Base-by-base conservation (phyloP, 37 sponge, comb jelly and placozoan species). In the Geodia barretti region DNA sequence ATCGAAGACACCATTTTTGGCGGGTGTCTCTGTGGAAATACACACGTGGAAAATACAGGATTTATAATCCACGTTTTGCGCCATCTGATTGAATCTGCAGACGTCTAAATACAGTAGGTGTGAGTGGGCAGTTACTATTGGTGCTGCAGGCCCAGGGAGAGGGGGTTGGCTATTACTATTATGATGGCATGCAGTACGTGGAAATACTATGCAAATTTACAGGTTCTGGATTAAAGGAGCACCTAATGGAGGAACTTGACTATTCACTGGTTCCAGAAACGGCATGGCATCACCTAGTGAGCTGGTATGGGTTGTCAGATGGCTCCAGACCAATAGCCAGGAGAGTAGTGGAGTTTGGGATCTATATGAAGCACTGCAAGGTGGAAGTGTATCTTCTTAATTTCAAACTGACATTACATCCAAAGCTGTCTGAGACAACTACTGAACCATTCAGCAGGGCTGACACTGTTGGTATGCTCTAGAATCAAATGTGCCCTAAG, bases 311-410 rank as follows among this genome's bases (percentile, higher is more conserved):
- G 1, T 4, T 87, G 28, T 47, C 82, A 17, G 71, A 64, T 11
- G 77, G 82, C 23, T 35, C 39, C 26, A 65, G 40, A 26, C 70
- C 82, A 4, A 78, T 87, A 36, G 74, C 40, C 47, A 74, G 94
- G 41, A 74, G 60, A 41, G 95, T 91, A 38, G 88, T 94, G 68
- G 88, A 90, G 76, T 74, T 82, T 73, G 95, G 95, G 3, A 47
- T 80, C 17, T 91, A 87, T 70, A 85, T 93, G 82, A 93, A 93
- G 81, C 91, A 93, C 65, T 79, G 85, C 67, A 96, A 93, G 77
- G 97, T 96, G 66, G 97, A 96, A 69, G 92, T 96, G 28, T 96
- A 96, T 70, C 75, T 81, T 35, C 59, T 90, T 40, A 82, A 93
- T 24, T 71, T 96, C 41, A 93, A 90, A 47, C 83, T 93, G 36